Base-by-base conservation (phyloP, 2,113 vertebrate species). In the Melozone crissalis region DNA sequence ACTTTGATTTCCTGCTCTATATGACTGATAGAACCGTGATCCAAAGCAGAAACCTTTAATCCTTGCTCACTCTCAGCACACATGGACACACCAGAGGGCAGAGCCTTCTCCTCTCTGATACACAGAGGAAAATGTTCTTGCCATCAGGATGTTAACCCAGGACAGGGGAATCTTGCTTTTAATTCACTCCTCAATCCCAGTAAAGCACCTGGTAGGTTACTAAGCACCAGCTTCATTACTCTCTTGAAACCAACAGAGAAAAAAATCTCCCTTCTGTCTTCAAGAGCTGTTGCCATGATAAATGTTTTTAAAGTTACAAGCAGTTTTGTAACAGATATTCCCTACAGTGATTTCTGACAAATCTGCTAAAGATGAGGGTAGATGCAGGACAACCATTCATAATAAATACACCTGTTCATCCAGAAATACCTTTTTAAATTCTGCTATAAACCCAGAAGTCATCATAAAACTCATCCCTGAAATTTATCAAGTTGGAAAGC, bases 11-110 rank as follows among this genome's bases (percentile, higher is more conserved):
- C 23, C 44, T 68, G 28, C 44, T 10, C 1, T 68, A 10, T 39
- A 3, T 88, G 49, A 51, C n/a, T 39, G 65, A 44, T 3, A 37
- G 6, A 1, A 0, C 22, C 5, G 13, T 9, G 35, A 35, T 39
- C 51, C 66, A 84, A 62, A 89, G 23, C 54, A 15, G 19, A 22
- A 44, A 28, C 6, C 27, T 91, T 68, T 65, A 46, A 52, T 12
- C 51, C 39, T 79, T 73, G 28, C 15, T 58, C n/a, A 55, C 26
- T 15, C 21, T 71, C 74, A 41, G 41, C 51, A 31, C 0, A 0
- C 41, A 9, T 0, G 1, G 65, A 55, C 52, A 65, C 27, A 14
- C 2, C 26, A 33, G 37, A 58, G 15, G 26, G 12, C 63, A 77
- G 55, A 51, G 35, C 41, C 12, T 30, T 46, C 30, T 81, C 31